These are phyloP conservation scores for Serripes groenlandicus DNA, from an alignment of 2,888 invertebrate genomes.

Conservation along the genomic window DNA sequence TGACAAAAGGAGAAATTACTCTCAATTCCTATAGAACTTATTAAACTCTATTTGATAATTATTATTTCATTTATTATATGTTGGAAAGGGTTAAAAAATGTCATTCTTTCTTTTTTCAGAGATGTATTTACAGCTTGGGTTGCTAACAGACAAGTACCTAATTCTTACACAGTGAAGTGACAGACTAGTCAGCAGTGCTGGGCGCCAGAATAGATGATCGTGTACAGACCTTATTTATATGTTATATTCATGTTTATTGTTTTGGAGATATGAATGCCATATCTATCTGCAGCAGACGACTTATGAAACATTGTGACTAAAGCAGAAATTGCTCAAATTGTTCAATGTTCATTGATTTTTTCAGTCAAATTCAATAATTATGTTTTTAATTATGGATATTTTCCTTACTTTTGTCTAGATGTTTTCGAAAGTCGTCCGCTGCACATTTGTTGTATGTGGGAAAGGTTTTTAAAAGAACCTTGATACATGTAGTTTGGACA, in stretches of 20 bases:
- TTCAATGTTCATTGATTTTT: too few relatives aligned
- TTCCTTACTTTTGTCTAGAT: too few relatives aligned
- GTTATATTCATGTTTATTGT: conserved; percentile 2
- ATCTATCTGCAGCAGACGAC: too few relatives aligned
- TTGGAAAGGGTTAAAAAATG: background rate
- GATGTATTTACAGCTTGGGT: conserved; percentile 97
- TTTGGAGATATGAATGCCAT: background rate
- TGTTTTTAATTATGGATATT: background rate
- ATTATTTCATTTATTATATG: background rate
- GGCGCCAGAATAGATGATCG: background rate
- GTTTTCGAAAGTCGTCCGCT: too few relatives aligned
- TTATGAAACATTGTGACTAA: background rate
- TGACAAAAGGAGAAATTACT: background rate
- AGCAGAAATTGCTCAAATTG: background rate
- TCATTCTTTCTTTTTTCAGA: conserved; percentile 87
- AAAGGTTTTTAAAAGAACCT: background rate
- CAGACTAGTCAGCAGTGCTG: background rate
- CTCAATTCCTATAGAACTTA: too few relatives aligned
- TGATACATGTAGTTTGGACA: background rate
- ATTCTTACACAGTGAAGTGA: conserved; percentile 75
- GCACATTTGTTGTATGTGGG: too few relatives aligned
- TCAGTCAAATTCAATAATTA: background rate
- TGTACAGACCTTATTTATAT: conserved; percentile 3
- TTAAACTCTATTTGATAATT: too few relatives aligned
- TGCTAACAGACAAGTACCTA: conserved; percentile 91